Evolutionary conservation across 2,797 vertebrate species (phyloP).

Genomic region (Sebastes baramenuke): DNA sequence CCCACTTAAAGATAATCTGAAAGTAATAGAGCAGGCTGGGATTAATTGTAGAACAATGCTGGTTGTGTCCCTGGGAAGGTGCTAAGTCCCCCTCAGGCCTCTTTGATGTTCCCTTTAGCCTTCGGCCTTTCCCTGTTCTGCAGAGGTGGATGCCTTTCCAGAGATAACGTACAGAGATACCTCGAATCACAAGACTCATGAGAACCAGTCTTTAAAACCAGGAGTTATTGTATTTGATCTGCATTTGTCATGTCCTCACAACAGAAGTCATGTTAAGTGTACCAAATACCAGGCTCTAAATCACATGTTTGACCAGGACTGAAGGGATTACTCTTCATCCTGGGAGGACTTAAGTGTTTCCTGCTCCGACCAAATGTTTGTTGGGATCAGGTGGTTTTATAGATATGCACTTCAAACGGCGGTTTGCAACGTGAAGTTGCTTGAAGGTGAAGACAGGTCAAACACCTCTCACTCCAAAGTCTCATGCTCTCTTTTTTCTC

Average conservation of each 20-base stretch:
- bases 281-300: not conserved
- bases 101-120: slow-evolving; percentile 82
- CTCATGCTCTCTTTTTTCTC: slow-evolving; percentile 16
- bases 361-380: slow-evolving; percentile 61
- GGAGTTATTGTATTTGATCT: not conserved
- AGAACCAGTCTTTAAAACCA: not conserved
- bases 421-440: not conserved
- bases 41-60: slow-evolving; percentile 88
- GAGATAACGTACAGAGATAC: slow-evolving; percentile 29
- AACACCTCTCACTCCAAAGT: not conserved
- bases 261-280: too few relatives aligned
- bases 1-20: slow-evolving; percentile 90
- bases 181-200: not conserved
- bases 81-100: slow-evolving; percentile 73
- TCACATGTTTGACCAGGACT: slow-evolving; percentile 56
- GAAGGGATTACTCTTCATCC: slow-evolving; percentile 63
- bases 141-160: slow-evolving; percentile 34
- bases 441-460: slow-evolving; percentile 8
- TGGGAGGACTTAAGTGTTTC: slow-evolving; percentile 61
- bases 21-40: slow-evolving; percentile 89
- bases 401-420: slow-evolving; percentile 22
- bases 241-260: not conserved
- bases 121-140: slow-evolving; percentile 48
- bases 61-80: slow-evolving; percentile 83
- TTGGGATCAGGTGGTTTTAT: slow-evolving; percentile 32